A percentile compares a stretch with the other conserved stretches of the same genome.
These are phyloP conservation scores for Diachrysia chrysitis DNA, from an alignment of 2,888 invertebrate species.

Conservation along the genomic window DNA sequence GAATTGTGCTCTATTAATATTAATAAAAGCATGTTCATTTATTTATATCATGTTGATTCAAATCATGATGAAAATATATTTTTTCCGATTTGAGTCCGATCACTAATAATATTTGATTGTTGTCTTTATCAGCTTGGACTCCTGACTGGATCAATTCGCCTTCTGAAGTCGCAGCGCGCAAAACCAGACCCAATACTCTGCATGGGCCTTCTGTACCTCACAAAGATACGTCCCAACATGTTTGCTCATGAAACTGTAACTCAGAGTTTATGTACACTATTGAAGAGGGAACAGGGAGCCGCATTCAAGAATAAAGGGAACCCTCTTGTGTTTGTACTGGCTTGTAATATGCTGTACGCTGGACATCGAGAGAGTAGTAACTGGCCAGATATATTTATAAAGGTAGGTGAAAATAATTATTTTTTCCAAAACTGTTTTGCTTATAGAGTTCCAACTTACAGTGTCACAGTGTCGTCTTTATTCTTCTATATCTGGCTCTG, in stretches of 20 bases:
- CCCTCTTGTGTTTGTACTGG: slow-evolving; percentile 93
- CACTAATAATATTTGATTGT: not conserved
- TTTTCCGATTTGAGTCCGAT: no score
- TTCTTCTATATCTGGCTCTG: not conserved
- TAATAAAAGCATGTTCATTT: no score
- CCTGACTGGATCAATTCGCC: slow-evolving; percentile 96
- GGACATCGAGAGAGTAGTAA: slow-evolving; percentile 94
- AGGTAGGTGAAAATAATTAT: slow-evolving; percentile 84
- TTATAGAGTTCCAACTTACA: no score
- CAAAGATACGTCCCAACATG: slow-evolving; percentile 93
- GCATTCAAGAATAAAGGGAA: slow-evolving; percentile 94
- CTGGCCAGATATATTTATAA: slow-evolving; percentile 98
- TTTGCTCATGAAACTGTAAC: slow-evolving; percentile 93
- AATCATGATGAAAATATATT: no score
- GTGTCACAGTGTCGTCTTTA: no score
- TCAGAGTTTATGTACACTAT: slow-evolving; percentile 93
- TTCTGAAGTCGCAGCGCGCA: slow-evolving; percentile 93
- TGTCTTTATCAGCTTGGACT: slow-evolving; percentile 89
- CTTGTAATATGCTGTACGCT: slow-evolving; percentile 94
- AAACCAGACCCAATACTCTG: slow-evolving; percentile 95
- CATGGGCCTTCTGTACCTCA: slow-evolving; percentile 94
- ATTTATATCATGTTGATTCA: no score
- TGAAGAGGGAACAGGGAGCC: slow-evolving; percentile 93
- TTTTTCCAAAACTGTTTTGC: not conserved
- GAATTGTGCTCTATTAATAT: no score